phyloP scores from a whole-genome alignment of 2,797 vertebrate species.

The Acomys russatus region DNA sequence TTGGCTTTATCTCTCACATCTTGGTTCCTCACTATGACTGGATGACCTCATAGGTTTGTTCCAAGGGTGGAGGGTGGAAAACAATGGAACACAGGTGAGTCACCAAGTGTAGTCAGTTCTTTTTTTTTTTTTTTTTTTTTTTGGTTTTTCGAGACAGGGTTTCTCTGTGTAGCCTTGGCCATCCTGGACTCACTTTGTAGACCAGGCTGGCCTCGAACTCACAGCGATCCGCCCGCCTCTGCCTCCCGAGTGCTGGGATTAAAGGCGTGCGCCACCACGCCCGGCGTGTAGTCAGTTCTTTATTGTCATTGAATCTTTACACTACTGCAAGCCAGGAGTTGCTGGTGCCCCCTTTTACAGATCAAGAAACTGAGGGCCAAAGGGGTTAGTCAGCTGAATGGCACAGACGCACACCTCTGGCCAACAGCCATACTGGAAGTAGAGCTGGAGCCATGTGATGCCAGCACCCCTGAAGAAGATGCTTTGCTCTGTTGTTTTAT shows the following conservation, averaged over 20 bases:
- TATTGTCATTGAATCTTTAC: not conserved
- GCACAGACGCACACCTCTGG: not conserved
- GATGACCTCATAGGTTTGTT: not conserved
- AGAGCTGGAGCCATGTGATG: not conserved
- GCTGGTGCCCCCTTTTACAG: not conserved
- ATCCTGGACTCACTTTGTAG: no score
- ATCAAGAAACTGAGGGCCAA: not conserved
- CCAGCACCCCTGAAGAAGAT: not conserved
- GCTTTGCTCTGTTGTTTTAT: slow-evolving; percentile 9
- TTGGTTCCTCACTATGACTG: not conserved
- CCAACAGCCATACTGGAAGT: not conserved
- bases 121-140: no score
- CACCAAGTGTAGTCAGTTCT: not conserved
- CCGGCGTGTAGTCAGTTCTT: not conserved
- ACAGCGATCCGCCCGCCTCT: no score
- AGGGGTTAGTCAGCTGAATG: not conserved
- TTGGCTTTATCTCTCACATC: not conserved
- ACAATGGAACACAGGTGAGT: not conserved
- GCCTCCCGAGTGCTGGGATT: no score
- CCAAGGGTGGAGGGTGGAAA: not conserved
- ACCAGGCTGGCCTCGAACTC: no score
- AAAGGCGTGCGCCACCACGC: no score
- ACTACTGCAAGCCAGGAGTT: not conserved
- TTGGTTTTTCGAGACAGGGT: no score
- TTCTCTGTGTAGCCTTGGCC: no score